phyloP scores from a whole-genome alignment of 2,113 vertebrate species.

The Gobiocypris rarus region DNA sequence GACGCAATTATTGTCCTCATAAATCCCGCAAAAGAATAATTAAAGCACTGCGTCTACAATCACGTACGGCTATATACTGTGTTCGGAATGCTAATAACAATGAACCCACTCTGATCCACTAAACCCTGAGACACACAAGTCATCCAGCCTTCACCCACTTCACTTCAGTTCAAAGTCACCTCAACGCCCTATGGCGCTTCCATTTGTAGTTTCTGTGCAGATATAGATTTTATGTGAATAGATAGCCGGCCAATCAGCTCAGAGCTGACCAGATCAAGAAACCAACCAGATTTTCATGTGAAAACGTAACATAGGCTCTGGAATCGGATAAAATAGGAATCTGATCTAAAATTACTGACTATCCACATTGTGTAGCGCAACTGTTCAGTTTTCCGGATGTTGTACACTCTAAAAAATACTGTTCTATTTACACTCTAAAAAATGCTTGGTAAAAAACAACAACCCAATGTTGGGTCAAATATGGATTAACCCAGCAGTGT shows the following conservation, averaged over 20 bases:
- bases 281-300: not conserved
- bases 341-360: too few relatives aligned
- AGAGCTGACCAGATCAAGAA: not conserved
- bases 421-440: too few relatives aligned
- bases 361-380: too few relatives aligned
- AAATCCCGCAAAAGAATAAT: not conserved
- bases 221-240: not conserved
- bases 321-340: too few relatives aligned
- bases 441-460: too few relatives aligned
- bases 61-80: not conserved
- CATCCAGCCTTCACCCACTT: not conserved
- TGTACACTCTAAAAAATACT: too few relatives aligned
- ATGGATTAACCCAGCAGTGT: too few relatives aligned
- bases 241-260: not conserved
- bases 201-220: not conserved
- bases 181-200: not conserved
- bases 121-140: conserved; percentile 14
- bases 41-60: not conserved
- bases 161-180: not conserved
- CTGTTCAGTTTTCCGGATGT: too few relatives aligned
- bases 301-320: not conserved
- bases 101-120: conserved; percentile 3
- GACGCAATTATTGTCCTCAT: not conserved
- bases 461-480: too few relatives aligned
- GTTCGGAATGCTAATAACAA: not conserved